A percentile compares a stretch with the other conserved stretches of the same genome.
phyloP scores from a whole-genome alignment of 2,113 vertebrate species.

The Gambusia affinis region DNA sequence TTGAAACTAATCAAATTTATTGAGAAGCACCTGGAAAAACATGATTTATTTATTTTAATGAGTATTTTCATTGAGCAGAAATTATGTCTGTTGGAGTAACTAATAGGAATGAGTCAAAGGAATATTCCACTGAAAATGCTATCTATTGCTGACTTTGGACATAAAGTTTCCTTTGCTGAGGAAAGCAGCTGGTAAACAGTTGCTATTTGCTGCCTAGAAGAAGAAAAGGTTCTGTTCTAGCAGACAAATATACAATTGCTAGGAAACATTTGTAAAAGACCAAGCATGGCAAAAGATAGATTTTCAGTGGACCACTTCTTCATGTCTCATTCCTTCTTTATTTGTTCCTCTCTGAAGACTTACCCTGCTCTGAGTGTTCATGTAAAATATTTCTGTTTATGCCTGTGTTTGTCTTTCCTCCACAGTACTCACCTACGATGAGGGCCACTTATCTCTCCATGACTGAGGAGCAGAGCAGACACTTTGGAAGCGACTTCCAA shows the following conservation, averaged over 20 bases:
- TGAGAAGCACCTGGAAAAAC: not conserved
- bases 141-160: not conserved
- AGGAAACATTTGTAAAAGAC: not conserved
- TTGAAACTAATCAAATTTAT: not conserved
- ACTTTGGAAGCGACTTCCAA: conserved; percentile 84
- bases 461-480: conserved; percentile 87
- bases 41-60: not conserved
- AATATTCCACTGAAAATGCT: conserved; percentile 25
- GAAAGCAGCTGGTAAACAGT: too few species aligned
- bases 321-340: conserved; percentile 7
- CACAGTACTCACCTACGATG: conserved; percentile 96
- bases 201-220: too few species aligned
- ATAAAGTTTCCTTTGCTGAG: not conserved
- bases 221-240: too few species aligned
- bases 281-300: not conserved
- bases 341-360: not conserved
- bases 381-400: conserved; percentile 22
- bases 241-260: too few species aligned
- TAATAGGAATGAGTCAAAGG: conserved; percentile 14
- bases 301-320: conserved; percentile 19
- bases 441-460: conserved; percentile 93
- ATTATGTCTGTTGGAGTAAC: not conserved
- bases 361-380: not conserved
- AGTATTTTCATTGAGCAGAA: not conserved
- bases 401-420: conserved; percentile 43